Base-by-base conservation (phyloP, 1,140 invertebrate genomes). In the Platorchestia sp. region DNA sequence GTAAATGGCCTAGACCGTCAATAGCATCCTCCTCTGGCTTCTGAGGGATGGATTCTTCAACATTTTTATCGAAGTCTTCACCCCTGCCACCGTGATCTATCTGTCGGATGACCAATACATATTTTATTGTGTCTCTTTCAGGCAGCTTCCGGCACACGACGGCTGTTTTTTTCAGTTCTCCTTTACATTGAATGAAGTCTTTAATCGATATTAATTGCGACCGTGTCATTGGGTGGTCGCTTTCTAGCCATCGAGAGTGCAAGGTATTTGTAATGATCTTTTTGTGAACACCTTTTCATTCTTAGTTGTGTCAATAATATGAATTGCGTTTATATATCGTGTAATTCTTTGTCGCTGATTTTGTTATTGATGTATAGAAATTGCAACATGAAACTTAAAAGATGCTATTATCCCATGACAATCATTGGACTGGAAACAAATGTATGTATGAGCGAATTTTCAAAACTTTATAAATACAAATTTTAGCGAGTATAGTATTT, bases 71-170 rank as follows among this genome's bases (percentile, higher is more conserved):
- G 44, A 36, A 36, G 45, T 93, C 91, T 93, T 45, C 43, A 93
- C 91, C 91, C 91, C 91, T 45, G 19, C 10, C 44, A 44, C 43
- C 91, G 91, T 93, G 91, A 93, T 93, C 91, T 93, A 93, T 93
- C 91, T 93, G 91, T 93, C 91, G 91, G 91, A 93, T 93, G 91
- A 93, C 91, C 91, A 93, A 93, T 93, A 93, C 91, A 93, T 93
- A 93, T 93, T 93, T 93, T 93, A 93, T 93, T 93, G 91, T 93
- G 91, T 93, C 91, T 93, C 91, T 93, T 93, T 93, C 91, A 93
- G 91, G 36, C 91, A 19, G 7, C 91, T 93, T 93, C 91, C 91
- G 91, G 91, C 45, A 27, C 45, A n/a, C 91, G 91, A 45, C 44
- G 91, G 43, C 40, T n/a, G 44, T 44, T 6, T 75, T 75, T 75